Conservation (phyloP, 2,888 invertebrate species). For the Stenotaenia linearis region DNA sequence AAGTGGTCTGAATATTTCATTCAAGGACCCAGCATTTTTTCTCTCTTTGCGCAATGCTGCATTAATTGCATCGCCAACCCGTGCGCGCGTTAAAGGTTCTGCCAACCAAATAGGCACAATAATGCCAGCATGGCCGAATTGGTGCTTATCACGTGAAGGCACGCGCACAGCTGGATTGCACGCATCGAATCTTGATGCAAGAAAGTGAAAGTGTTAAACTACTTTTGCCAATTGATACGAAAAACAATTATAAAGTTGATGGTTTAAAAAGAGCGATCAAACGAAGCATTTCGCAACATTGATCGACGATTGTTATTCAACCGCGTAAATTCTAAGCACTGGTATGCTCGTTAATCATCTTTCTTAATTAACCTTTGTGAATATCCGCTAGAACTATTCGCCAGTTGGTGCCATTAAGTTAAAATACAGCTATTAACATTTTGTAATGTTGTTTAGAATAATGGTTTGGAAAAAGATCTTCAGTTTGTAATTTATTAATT, state of each 20-base stretch:
- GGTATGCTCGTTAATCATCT: background rate
- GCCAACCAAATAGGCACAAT: background rate
- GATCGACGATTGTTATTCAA: background rate
- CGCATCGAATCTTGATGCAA: background rate
- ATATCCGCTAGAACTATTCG: background rate
- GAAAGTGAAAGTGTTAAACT: background rate
- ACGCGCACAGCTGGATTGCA: background rate
- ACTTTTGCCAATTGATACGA: background rate
- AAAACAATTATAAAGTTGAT: background rate
- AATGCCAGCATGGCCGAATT: background rate
- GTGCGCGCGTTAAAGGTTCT: background rate
- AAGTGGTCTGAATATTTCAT: slow-evolving; percentile 14
- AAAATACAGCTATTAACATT: background rate
- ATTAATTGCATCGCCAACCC: background rate
- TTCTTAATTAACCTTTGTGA: background rate
- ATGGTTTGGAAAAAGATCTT: background rate
- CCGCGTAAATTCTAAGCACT: background rate
- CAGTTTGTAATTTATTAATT: background rate
- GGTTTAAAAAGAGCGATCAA: too few relatives aligned
- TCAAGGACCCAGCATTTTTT: background rate
- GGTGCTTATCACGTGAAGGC: background rate
- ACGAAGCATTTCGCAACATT: too few relatives aligned
- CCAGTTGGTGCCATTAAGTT: background rate
- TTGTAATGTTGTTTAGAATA: background rate
- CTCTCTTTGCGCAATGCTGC: background rate